Base-by-base conservation (phyloP, 2,888 invertebrate genomes). In the Lasioglossum oenotherae region DNA sequence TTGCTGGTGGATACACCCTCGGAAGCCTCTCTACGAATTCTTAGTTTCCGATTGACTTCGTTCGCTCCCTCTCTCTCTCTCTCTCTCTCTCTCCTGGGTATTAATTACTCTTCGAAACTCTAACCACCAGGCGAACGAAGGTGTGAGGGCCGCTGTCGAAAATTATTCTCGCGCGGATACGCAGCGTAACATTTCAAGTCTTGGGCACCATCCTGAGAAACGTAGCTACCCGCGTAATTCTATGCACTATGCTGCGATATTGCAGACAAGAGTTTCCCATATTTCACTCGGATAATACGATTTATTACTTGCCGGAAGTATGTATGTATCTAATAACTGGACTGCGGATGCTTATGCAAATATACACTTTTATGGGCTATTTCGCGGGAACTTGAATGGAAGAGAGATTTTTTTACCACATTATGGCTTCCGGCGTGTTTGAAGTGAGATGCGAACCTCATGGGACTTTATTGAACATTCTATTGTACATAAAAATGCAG, bases 221-320 rank as follows among this genome's bases (percentile, higher is more conserved):
- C 71, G 44, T 57, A 49, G 14, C 38, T 41, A 31, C 38, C 38
- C 71, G 46, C 53, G 49, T 85, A 82, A 85, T 82, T 86, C 82
- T 57, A 41, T 64, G 16, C 41, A 6, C 60, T 67, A 23, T 27
- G 49, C 49, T 75, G 57, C 57, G 74, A 75, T 80, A 64, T 80
- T 81, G 72, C 57, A 60, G 72, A 87, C 82, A 81, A 85, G 82
- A 81, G 49, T 74, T 69, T 71, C 60, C 80, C 35, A 49, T 35
- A 73, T 81, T 81, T 78, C 73, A 60, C 79, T 53, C 49, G 79
- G 74, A 77, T 87, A 88, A 82, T 87, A 75, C 87, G 79, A 87
- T 85, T 82, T 81, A 83, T 87, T 81, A 75, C 57, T 46, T 19
- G 16, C 49, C 12, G 57, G 67, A 67, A 27, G 64, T 67, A 74